Conservation (phyloP, 2,888 invertebrate genomes). For the Nemapogon koenigi region DNA sequence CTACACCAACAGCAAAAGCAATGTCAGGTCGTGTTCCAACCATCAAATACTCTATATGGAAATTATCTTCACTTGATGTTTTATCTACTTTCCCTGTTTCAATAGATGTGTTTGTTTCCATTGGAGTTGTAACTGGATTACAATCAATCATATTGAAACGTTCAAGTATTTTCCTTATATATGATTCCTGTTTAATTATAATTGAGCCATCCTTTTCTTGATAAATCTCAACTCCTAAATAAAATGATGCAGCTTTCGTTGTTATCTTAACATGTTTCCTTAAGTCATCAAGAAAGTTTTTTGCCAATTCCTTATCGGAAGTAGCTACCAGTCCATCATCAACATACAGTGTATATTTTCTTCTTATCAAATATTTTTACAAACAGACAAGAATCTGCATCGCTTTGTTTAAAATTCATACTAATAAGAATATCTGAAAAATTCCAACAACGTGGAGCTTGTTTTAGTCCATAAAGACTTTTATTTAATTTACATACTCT, state of each 20-base stretch:
- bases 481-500: slow-evolving; percentile 4
- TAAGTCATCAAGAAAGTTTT: slow-evolving; percentile 6
- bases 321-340: slow-evolving; percentile 11
- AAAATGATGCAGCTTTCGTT: slow-evolving; percentile 4
- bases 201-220: neutral
- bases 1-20: slow-evolving; percentile 8
- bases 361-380: neutral
- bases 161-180: slow-evolving; percentile 5
- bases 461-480: slow-evolving; percentile 7
- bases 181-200: slow-evolving; percentile 5
- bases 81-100: neutral
- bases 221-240: slow-evolving; percentile 7
- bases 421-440: neutral
- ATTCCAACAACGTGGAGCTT: slow-evolving; percentile 8
- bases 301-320: slow-evolving; percentile 2
- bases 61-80: neutral
- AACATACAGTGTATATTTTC: slow-evolving; percentile 7
- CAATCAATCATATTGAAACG: slow-evolving; percentile 8
- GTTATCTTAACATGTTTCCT: slow-evolving; percentile 1
- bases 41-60: slow-evolving; percentile 11
- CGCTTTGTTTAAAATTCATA: slow-evolving; percentile 2
- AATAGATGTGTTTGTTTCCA: slow-evolving; percentile 2
- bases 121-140: slow-evolving; percentile 9
- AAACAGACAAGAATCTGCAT: slow-evolving; percentile 5
- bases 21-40: slow-evolving; percentile 9